Base-by-base conservation (phyloP, 2,797 vertebrate species). In the Falco cherrug region DNA sequence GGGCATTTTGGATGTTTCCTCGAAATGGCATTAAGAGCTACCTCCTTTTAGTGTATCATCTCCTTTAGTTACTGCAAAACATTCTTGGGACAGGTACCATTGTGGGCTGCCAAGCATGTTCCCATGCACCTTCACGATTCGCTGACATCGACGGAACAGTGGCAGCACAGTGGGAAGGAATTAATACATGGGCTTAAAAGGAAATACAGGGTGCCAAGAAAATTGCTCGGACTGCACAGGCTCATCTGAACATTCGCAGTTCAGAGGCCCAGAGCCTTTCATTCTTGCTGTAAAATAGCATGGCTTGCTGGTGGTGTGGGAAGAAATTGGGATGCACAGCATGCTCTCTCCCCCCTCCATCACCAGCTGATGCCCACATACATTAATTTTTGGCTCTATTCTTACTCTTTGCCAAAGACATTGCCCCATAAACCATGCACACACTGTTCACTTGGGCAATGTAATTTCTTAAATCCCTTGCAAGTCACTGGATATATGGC, bases 161-260 rank as follows among this genome's bases (percentile, higher is more conserved):
- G 87, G 95, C 95, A 91, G 91, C 88, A 79, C 68, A 60, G 88
- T 8, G 86, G 94, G 94, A 95, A 97, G 94, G 90, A 97, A 95
- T 95, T 90, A 77, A 96, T 39, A 45, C 74, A 61, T 0, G 9
- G 77, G 80, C 88, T 84, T 53, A n/a, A 77, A 81, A 67, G 90
- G 91, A 94, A 95, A 89, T 15, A 29, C 33, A 67, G 31, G 0
- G 6, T 77, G 95, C 91, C 96, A 95, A 69, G 79, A 93, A 80
- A 84, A 70, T 21, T 60, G 77, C 94, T 92, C 33, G 57, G 67
- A 76, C 65, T 93, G 93, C 61, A 71, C 61, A 82, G 56, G 57
- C 87, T 93, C 79, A 57, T 57, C 81, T 47, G 84, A 92, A 41
- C 67, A 83, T 82, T 41, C 80, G 33, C 61, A 56, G 47, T 28